phyloP scores from a whole-genome alignment of 2,797 vertebrate species.

The Cyclura pinguis region DNA sequence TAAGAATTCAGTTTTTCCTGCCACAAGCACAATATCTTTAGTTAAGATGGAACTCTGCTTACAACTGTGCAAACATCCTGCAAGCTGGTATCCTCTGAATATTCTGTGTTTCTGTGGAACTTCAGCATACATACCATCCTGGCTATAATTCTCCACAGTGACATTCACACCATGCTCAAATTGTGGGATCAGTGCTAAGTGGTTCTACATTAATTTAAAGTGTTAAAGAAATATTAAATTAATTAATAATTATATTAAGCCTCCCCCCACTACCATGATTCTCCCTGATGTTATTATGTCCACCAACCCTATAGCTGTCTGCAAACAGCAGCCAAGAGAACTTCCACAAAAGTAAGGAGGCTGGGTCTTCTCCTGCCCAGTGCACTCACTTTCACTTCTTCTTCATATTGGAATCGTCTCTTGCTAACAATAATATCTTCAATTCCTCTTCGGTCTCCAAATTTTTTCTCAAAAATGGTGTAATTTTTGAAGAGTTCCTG shows the following conservation, averaged over 20 bases:
- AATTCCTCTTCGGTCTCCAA: slow-evolving; percentile 94
- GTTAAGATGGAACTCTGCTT: not conserved
- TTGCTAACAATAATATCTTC: slow-evolving; percentile 99
- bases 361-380: no score
- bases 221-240: not conserved
- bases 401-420: slow-evolving; percentile 96
- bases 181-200: not conserved
- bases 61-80: not conserved
- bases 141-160: not conserved
- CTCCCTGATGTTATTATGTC: no score
- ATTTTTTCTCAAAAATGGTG: slow-evolving; percentile 98
- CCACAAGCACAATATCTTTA: not conserved
- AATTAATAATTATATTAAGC: not conserved
- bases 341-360: not conserved
- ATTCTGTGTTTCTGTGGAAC: not conserved
- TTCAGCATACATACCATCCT: not conserved
- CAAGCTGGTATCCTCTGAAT: not conserved
- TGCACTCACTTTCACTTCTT: slow-evolving; percentile 92
- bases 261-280: no score
- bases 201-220: no score
- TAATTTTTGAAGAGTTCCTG: slow-evolving; percentile 99
- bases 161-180: not conserved
- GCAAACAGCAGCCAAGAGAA: not conserved
- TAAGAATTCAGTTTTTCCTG: not conserved
- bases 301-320: not conserved